Evolutionary conservation across 2,888 invertebrate genomes (phyloP).

Genomic region (Mechanitis mazaeus): DNA sequence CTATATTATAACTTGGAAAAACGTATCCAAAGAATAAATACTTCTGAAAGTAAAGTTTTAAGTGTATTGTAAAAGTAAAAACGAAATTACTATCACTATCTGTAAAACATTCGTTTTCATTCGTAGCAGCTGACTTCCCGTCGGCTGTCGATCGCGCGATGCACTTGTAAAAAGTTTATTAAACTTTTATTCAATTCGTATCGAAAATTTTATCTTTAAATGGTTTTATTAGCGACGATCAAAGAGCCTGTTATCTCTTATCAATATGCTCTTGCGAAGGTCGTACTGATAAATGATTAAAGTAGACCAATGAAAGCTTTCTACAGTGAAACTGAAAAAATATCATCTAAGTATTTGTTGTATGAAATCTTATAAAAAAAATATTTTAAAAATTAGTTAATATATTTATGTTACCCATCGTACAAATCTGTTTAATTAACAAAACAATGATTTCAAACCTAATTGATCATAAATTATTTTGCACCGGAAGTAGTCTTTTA

Average conservation of each 20-base stretch:
- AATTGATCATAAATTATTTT: conserved; percentile 26
- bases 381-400: no score
- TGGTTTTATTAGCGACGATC: conserved; percentile 25
- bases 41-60: conserved; percentile 45
- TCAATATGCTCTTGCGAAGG: conserved; percentile 73
- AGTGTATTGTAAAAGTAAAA: conserved; percentile 16
- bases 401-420: not conserved
- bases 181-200: conserved; percentile 1
- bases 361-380: no score
- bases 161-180: no score
- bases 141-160: conserved; percentile 34
- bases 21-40: conserved; percentile 39
- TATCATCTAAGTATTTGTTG: no score
- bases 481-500: conserved; percentile 29
- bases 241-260: conserved; percentile 65
- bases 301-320: conserved; percentile 26
- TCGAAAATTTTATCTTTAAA: conserved; percentile 3
- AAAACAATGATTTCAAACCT: conserved; percentile 20
- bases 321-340: conserved; percentile 11
- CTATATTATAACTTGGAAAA: conserved; percentile 49
- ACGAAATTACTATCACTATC: not conserved
- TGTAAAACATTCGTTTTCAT: conserved; percentile 24
- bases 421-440: conserved; percentile 18
- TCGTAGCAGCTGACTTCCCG: conserved; percentile 58
- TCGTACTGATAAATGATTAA: conserved; percentile 57